phyloP scores from a whole-genome alignment of 2,888 invertebrate species.

The Blastobasis lacticolella region DNA sequence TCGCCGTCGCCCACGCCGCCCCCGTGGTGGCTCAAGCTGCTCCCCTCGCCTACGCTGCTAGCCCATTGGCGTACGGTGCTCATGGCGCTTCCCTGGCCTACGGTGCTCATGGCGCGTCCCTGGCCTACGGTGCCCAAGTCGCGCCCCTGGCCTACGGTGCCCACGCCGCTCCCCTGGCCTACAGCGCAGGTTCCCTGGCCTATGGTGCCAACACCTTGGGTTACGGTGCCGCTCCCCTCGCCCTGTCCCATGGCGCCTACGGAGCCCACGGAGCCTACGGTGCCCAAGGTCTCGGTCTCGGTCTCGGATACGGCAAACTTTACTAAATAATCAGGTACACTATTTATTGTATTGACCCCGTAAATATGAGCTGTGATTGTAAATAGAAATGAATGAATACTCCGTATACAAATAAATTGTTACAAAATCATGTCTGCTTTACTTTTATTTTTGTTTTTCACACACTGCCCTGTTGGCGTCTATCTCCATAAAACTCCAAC shows the following conservation, averaged over 20 bases:
- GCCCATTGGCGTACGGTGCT: constrained; percentile 44
- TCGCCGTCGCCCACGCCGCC: constrained; percentile 9
- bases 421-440: too few relatives aligned
- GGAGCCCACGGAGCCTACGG: constrained; percentile 11
- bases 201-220: constrained; percentile 5
- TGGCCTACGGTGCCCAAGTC: constrained; percentile 10
- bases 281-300: constrained; percentile 20
- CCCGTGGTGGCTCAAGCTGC: constrained; percentile 16
- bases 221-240: constrained; percentile 17
- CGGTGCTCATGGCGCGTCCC: constrained; percentile 22
- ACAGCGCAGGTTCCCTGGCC: constrained; percentile 12
- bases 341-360: constrained; percentile 24
- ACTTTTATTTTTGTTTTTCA: too few relatives aligned
- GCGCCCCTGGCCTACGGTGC: constrained; percentile 20
- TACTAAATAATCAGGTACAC: constrained; percentile 16
- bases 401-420: too few relatives aligned
- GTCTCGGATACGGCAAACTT: constrained; percentile 8
- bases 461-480: too few relatives aligned
- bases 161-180: constrained; percentile 9
- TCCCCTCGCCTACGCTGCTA: constrained; percentile 31
- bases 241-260: constrained; percentile 4
- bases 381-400: constrained; percentile 15
- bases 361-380: constrained; percentile 27
- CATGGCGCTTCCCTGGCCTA: constrained; percentile 29
- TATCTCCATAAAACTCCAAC: too few relatives aligned